Conservation (phyloP, 2,113 vertebrate species). For the Crotalus horridus region DNA sequence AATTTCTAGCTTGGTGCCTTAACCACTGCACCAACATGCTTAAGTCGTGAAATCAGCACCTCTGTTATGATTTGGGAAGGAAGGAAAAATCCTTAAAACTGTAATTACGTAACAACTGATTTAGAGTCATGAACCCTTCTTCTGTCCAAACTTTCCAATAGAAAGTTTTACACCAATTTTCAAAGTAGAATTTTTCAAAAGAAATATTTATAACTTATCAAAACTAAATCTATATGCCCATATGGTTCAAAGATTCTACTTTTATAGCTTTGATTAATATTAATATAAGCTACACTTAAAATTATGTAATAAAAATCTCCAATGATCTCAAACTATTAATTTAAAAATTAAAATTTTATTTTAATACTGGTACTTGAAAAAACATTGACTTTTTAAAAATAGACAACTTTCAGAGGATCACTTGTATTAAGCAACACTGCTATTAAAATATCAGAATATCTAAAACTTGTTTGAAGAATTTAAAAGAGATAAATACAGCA, state of each 20-base stretch:
- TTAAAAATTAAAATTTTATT: neutral
- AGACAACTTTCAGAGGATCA: neutral
- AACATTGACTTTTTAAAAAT: slow-evolving; percentile 6
- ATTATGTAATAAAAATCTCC: neutral
- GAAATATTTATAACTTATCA: neutral
- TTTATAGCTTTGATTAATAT: neutral
- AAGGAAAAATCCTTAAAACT: neutral
- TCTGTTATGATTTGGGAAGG: neutral
- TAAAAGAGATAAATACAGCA: neutral
- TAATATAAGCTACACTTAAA: neutral
- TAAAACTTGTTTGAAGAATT: slow-evolving; percentile 5
- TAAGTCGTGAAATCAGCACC: neutral
- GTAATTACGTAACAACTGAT: neutral
- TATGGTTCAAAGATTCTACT: neutral
- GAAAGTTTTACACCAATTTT: neutral
- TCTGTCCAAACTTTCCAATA: neutral
- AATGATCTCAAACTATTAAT: neutral
- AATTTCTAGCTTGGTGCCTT: neutral
- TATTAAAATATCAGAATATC: slow-evolving; percentile 2
- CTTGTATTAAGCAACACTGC: neutral
- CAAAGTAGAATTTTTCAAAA: neutral
- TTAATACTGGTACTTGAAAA: neutral
- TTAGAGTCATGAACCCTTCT: neutral
- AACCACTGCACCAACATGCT: neutral
- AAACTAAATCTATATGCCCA: neutral